Percentiles rank a stretch among this genome's conserved stretches.
phyloP scores from a whole-genome alignment of 2,113 vertebrate species.

The Ovibos moschatus region DNA sequence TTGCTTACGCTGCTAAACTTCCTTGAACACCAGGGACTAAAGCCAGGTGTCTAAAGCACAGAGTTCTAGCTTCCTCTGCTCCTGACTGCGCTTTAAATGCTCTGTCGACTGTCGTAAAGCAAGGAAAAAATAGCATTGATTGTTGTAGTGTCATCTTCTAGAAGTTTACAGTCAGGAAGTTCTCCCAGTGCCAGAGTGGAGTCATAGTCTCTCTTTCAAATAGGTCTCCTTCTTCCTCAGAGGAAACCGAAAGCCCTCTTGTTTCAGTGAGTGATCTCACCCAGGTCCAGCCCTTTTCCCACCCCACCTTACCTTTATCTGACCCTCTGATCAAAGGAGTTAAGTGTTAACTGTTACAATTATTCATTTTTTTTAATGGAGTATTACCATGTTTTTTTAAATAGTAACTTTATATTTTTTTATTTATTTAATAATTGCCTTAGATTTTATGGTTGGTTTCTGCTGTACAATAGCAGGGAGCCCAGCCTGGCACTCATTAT shows the following conservation, averaged over 20 bases:
- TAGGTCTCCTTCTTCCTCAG: not conserved
- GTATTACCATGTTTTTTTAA: not conserved
- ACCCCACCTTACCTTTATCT: not conserved
- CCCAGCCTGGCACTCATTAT: not conserved
- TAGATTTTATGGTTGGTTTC: not conserved
- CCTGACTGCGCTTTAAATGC: not conserved
- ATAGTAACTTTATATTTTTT: not conserved
- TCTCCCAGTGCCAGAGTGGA: not conserved
- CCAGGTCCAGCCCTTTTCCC: not conserved
- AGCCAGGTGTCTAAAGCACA: not conserved
- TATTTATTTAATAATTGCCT: not conserved
- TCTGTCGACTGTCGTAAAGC: fast-evolving
- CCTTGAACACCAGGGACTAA: not conserved
- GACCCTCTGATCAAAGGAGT: not conserved
- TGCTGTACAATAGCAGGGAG: not conserved
- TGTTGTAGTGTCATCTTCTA: not conserved
- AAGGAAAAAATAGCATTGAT: not conserved
- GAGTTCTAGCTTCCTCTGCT: not conserved
- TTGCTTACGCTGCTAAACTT: not conserved
- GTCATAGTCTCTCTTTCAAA: not conserved
- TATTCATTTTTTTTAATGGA: not conserved
- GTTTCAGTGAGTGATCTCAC: not conserved
- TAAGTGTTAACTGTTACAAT: not conserved
- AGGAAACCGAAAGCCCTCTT: not conserved
- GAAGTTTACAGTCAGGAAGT: not conserved